Evolutionary conservation across 2,888 invertebrate genomes (phyloP).

Genomic region (Conomelus anceps): DNA sequence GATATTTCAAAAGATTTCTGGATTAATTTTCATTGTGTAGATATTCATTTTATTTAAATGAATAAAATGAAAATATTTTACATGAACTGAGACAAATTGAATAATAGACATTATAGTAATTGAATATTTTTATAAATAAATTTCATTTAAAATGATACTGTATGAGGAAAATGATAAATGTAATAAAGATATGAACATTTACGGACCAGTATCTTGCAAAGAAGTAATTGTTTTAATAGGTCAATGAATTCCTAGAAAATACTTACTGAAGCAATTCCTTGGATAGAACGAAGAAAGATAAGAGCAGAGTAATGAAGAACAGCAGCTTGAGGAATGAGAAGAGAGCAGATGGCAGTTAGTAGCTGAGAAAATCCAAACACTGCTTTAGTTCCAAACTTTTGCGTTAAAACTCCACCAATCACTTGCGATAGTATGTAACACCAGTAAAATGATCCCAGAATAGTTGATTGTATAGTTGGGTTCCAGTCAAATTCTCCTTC

Average conservation of each 20-base stretch:
- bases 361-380: constrained; percentile 65
- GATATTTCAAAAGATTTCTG: too few relatives aligned
- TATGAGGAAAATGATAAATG: too few relatives aligned
- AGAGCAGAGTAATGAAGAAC: constrained; percentile 54
- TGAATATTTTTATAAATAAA: neutral
- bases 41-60: too few relatives aligned
- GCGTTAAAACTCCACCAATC: constrained; percentile 61
- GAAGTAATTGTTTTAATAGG: too few relatives aligned
- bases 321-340: constrained; percentile 58
- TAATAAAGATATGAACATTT: too few relatives aligned
- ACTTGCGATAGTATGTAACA: constrained; percentile 64
- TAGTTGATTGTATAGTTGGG: constrained; percentile 54
- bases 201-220: too few relatives aligned
- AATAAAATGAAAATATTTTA: too few relatives aligned
- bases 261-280: constrained; percentile 61
- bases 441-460: constrained; percentile 65
- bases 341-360: constrained; percentile 59
- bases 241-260: neutral
- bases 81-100: too few relatives aligned
- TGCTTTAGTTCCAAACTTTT: constrained; percentile 61
- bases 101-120: too few relatives aligned
- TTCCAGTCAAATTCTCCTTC: constrained; percentile 59
- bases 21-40: too few relatives aligned
- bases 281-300: constrained; percentile 56
- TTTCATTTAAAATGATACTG: too few relatives aligned